phyloP scores from a whole-genome alignment of 2,888 invertebrate species.

The Chloromyia formosa region DNA sequence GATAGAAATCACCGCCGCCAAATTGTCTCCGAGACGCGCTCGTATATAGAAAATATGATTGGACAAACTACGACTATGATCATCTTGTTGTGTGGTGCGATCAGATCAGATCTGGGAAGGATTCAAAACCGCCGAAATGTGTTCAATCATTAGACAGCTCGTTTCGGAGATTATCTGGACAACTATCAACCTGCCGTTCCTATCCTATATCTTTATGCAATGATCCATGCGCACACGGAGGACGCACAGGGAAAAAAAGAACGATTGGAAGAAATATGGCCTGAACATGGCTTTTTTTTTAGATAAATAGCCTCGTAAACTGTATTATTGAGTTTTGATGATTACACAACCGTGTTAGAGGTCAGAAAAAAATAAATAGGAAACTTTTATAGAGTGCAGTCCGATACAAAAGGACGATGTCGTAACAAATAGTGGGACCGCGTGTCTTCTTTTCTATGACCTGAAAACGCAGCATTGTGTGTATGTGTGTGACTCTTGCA shows the following conservation, averaged over 20 bases:
- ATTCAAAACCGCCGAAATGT: conserved; percentile 7
- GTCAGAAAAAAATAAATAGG: background rate
- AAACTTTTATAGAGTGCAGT: background rate
- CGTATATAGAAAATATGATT: background rate
- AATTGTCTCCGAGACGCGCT: conserved; percentile 25
- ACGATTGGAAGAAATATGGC: conserved; percentile 4
- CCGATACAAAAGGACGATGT: conserved; percentile 21
- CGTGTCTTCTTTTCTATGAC: background rate
- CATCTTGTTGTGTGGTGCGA: background rate
- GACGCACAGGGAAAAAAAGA: background rate
- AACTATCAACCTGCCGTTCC: conserved; percentile 22
- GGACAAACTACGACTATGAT: background rate
- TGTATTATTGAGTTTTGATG: conserved; percentile 30
- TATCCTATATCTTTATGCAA: background rate
- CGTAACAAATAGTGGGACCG: conserved; percentile 14
- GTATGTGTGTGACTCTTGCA: background rate
- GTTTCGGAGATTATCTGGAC: conserved; percentile 19
- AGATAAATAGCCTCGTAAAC: conserved; percentile 38
- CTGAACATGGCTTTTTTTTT: conserved; percentile 7
- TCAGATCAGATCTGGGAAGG: background rate
- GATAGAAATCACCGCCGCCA: conserved; percentile 34
- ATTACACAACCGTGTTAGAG: conserved; percentile 20
- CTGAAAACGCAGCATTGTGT: background rate
- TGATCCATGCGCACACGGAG: conserved; percentile 5
- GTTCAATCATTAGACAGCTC: conserved; percentile 22